Conservation (phyloP, 2,797 vertebrate genomes). For the Hirundo rustica region DNA sequence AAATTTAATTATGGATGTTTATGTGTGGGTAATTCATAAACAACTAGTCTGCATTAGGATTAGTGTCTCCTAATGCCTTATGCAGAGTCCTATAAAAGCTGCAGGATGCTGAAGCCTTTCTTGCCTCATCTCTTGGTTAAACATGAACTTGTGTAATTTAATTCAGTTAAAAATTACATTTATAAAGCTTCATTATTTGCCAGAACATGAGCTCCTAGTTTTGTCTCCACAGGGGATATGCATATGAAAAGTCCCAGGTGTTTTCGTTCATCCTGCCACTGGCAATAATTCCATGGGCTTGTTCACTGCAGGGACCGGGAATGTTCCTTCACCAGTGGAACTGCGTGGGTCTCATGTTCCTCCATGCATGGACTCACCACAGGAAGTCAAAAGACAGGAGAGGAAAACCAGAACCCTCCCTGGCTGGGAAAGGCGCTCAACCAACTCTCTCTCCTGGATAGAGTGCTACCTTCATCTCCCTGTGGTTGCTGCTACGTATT, state of each 20-base stretch:
- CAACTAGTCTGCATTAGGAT: background rate
- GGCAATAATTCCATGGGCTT: background rate
- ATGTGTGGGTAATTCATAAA: conserved; percentile 4
- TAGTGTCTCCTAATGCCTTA: background rate
- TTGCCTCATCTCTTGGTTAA: background rate
- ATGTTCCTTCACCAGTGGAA: background rate
- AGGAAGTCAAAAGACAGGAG: background rate
- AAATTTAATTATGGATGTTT: conserved; percentile 28
- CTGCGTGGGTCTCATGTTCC: background rate
- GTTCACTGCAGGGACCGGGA: background rate
- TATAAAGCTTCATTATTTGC: background rate
- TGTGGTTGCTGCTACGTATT: background rate
- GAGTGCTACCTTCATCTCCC: background rate
- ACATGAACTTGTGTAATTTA: background rate
- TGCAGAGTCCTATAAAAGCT: background rate
- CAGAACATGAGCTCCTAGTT: background rate
- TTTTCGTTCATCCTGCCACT: background rate
- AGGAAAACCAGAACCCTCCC: background rate
- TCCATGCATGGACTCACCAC: background rate
- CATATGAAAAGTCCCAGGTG: fast-evolving
- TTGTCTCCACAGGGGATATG: background rate
- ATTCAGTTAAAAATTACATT: background rate
- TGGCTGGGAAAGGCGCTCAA: background rate
- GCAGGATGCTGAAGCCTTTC: background rate
- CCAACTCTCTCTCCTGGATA: background rate